Conservation (phyloP, 1,140 invertebrate species). For the Drosophila sucinea region DNA sequence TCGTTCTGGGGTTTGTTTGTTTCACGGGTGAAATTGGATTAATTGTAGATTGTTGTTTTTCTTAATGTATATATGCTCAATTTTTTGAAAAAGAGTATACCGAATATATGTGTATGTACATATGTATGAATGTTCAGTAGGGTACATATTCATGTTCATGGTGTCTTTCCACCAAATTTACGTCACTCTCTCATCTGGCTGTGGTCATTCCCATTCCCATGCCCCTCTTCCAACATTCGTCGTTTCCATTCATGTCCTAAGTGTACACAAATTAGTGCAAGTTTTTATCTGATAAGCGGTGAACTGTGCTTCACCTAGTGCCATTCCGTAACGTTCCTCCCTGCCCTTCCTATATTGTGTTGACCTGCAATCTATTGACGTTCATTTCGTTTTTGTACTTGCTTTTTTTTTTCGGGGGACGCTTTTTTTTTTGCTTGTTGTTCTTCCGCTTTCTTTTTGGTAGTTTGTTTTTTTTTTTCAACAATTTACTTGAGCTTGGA, state of each 20-base stretch:
- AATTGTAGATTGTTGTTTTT: too few species aligned
- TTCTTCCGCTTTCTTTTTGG: slow-evolving; percentile 28
- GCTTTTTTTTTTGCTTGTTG: slow-evolving; percentile 20
- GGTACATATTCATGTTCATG: neutral
- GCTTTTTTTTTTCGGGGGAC: slow-evolving; percentile 10
- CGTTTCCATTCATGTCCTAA: slow-evolving; percentile 44
- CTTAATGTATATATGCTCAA: too few species aligned
- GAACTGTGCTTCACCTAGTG: slow-evolving; percentile 27
- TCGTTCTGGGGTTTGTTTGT: too few species aligned
- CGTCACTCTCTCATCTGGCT: slow-evolving; percentile 20
- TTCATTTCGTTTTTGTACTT: slow-evolving; percentile 53
- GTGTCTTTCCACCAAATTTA: neutral
- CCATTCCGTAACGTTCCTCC: neutral
- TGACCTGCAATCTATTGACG: slow-evolving; percentile 64
- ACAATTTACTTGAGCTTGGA: slow-evolving; percentile 70
- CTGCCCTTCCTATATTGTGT: neutral
- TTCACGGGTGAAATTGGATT: too few species aligned
- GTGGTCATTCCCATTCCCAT: slow-evolving; percentile 15
- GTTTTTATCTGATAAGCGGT: slow-evolving; percentile 77
- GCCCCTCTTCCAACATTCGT: slow-evolving; percentile 24
- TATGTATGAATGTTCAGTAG: neutral
- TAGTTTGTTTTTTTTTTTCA: slow-evolving; percentile 44
- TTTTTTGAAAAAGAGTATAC: too few species aligned
- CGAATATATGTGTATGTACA: neutral
- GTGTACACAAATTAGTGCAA: slow-evolving; percentile 81